Evolutionary conservation across 2,797 vertebrate species (phyloP), one percentile per base, ranked within the genome.

Genomic region (Mus minutoides): DNA sequence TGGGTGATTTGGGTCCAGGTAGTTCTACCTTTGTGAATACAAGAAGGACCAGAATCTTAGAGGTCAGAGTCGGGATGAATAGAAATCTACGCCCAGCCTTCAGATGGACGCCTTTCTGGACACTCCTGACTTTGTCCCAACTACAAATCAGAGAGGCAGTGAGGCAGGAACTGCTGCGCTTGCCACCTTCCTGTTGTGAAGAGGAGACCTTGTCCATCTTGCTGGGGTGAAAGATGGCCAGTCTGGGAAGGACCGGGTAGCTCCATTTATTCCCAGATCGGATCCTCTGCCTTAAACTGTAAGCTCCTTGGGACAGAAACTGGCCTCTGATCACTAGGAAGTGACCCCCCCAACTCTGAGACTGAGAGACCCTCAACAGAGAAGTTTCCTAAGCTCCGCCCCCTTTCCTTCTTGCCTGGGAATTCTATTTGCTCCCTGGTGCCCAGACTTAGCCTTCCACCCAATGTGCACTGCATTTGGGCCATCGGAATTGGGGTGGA

Each of bases 201-300:
- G 46, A 86, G 16, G 86, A 34, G 73, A 24, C 6, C 13, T 16
- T 60, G 12, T n/a, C 43, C 86, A n/a, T 31, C 31, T 73, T 37
- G 9, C 24, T 1, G 37, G 13, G 2, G 14, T 31, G 4, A 1
- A 0, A 29, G 5, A 6, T n/a, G 14, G 31, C 24, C 52, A 11
- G 54, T 21, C 60, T 43, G 40, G 60, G 29, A 34, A 49, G 17
- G 22, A 4, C 16, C 29, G 22, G 6, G 37, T 19, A 29, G 46
- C 10, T 13, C 17, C 21, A 7, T 29, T 34, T 21, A 56, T 40
- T 75, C 64, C 75, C 52, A n/a, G 37, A 31, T 8, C 12, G 2
- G 24, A 58, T 71, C 19, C 17, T 7, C 46, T 37, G 54, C 21
- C 17, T 40, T 26, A 62, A 64, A 22, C 17, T 62, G 54, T 19